Base-by-base conservation (phyloP, 2,888 invertebrate genomes). In the Acrobasis suavella region DNA sequence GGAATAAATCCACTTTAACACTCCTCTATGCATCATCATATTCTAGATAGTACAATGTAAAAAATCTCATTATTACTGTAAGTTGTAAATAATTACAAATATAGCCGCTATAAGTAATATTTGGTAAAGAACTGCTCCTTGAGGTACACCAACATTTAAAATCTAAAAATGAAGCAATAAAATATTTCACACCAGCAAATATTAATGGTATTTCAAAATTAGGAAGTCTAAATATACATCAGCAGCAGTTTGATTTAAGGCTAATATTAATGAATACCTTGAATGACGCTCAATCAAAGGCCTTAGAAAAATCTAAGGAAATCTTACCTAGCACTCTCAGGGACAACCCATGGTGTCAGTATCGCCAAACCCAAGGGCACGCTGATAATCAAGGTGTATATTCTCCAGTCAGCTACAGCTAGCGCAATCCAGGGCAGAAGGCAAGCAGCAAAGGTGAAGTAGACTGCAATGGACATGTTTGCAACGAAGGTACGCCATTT, bases 401-500 rank as follows among this genome's bases (percentile, higher is more conserved):
- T 84, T 76, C 95, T 94, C 98, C 97, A 98, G 76, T 97, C 94
- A 0, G 94, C 94, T 5, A 97, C 85, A 64, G 88, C 95, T 66
- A 96, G 93, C 0, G 97, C 97, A 49, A 97, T 95, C 97, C 97
- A 97, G 0, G 97, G 97, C 49, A 98, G 83, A n/a, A 95, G 76
- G 60, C 96, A 96, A 0, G 97, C 95, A 0, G 96, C 97, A 54
- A 95, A 93, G 0, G 97, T 97, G 89, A 97, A 97, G 91, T 97
- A 97, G 15, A 96, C 93, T 0, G 97, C 97, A 60, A 97, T 97
- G 0, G 97, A 97, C 96, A 97, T 96, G 82, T 97, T 97, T 1
- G 97, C 97, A 0, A 97, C 97, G 80, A 97, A 96, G 0, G 97
- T 97, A 1, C 97, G 93, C 96, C 97, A 97, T 88, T 96, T 96